phyloP scores from a whole-genome alignment of 2,888 invertebrate species.

The Brachypalpus laphriformis region DNA sequence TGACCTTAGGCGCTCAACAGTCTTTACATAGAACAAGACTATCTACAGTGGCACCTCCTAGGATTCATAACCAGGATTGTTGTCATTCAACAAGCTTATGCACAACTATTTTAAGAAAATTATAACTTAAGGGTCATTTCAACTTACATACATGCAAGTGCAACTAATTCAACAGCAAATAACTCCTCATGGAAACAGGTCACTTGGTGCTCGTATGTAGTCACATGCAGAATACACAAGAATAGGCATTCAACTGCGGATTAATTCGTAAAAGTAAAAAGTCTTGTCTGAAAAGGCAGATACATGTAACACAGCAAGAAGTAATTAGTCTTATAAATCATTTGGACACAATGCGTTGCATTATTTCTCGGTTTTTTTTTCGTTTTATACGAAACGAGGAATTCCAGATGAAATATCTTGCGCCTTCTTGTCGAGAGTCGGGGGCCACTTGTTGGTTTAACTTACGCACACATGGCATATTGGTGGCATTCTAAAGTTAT shows the following conservation, averaged over 20 bases:
- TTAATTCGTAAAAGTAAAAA: constrained; percentile 27
- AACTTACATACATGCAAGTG: background rate
- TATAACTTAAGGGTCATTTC: too few species aligned
- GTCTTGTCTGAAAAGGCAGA: constrained; percentile 22
- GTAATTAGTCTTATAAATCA: constrained; percentile 60
- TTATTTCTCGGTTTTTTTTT: constrained; percentile 34
- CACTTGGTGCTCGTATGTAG: background rate
- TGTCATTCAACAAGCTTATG: too few species aligned
- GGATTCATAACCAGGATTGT: too few species aligned
- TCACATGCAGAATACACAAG: background rate
- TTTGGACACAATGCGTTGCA: constrained; percentile 39
- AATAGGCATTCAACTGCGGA: background rate
- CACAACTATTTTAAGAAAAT: too few species aligned
- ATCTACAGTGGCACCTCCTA: too few species aligned
- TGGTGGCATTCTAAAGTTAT: constrained; percentile 32
- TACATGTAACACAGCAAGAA: constrained; percentile 22
- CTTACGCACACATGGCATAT: constrained; percentile 15
- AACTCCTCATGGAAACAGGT: constrained; percentile 10
- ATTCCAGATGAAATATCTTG: constrained; percentile 20
- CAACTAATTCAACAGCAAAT: constrained; percentile 1
- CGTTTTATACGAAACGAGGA: constrained; percentile 11
- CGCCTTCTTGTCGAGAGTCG: constrained; percentile 8
- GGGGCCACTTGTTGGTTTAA: constrained; percentile 46
- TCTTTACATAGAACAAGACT: too few species aligned
- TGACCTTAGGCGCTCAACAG: too few species aligned